These are phyloP conservation scores for Epinephelus coioides DNA, from an alignment of 2,797 vertebrate genomes.

Conservation along the genomic window DNA sequence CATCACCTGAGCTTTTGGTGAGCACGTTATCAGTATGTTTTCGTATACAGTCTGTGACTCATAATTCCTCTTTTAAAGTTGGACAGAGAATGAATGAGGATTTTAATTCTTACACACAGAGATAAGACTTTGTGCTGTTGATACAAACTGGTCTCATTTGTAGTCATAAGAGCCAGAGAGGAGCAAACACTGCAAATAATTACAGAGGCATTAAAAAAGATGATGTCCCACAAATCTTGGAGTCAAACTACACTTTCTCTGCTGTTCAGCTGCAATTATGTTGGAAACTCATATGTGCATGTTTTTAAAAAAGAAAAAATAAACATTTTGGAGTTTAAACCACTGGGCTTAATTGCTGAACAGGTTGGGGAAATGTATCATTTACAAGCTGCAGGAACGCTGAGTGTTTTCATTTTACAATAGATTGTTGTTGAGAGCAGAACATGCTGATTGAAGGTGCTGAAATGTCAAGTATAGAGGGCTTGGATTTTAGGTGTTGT, in stretches of 20 bases:
- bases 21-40: slow-evolving; percentile 49
- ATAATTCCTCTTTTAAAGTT: slow-evolving; percentile 59
- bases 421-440: slow-evolving; percentile 56
- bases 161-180: slow-evolving; percentile 45
- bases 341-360: slow-evolving; percentile 56
- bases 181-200: slow-evolving; percentile 57
- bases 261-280: slow-evolving; percentile 50
- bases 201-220: slow-evolving; percentile 33
- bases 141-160: slow-evolving; percentile 38
- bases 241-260: slow-evolving; percentile 40
- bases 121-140: slow-evolving; percentile 42
- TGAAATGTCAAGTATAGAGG: slow-evolving; percentile 77
- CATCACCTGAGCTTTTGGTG: slow-evolving; percentile 43
- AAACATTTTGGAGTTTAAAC: slow-evolving; percentile 28
- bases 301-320: slow-evolving; percentile 9
- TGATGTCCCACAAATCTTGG: slow-evolving; percentile 51
- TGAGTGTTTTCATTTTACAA: slow-evolving; percentile 71
- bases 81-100: slow-evolving; percentile 49
- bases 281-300: slow-evolving; percentile 32
- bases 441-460: slow-evolving; percentile 74
- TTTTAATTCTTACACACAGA: slow-evolving; percentile 52
- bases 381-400: slow-evolving; percentile 56
- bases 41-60: slow-evolving; percentile 35
- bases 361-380: slow-evolving; percentile 67
- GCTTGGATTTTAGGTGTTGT: slow-evolving; percentile 69